Evolutionary conservation across 2,113 vertebrate species (phyloP).

Genomic region (Oceanodroma tethys): DNA sequence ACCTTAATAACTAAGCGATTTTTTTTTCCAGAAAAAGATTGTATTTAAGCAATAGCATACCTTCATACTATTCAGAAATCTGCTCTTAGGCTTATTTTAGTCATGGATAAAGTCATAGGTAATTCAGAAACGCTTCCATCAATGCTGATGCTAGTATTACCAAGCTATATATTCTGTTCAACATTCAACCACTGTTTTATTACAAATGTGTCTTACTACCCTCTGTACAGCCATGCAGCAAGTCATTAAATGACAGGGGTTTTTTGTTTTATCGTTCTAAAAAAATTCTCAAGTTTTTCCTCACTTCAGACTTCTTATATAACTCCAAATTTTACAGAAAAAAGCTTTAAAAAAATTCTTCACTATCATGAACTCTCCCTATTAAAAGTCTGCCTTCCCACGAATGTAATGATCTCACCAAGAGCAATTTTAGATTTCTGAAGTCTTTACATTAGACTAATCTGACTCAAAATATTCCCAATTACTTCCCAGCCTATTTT

Average conservation of each 20-base stretch:
- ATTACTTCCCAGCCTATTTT: background rate
- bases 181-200: background rate
- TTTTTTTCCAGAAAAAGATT: background rate
- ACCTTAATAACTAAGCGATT: background rate
- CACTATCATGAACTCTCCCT: background rate
- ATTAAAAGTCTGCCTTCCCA: constrained; percentile 11
- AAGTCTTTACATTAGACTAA: background rate
- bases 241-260: background rate
- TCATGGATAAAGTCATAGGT: background rate
- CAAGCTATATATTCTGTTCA: background rate
- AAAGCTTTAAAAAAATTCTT: background rate
- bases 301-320: background rate
- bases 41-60: background rate
- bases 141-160: background rate
- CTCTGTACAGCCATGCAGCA: background rate
- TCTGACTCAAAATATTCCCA: constrained; percentile 2
- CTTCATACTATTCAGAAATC: background rate
- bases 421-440: background rate
- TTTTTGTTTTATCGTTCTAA: background rate
- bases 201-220: background rate
- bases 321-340: background rate
- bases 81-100: background rate
- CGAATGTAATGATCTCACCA: background rate
- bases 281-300: background rate
- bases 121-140: background rate